Conservation (phyloP, 1,140 invertebrate species). For the Parasteatoda tepidariorum region DNA sequence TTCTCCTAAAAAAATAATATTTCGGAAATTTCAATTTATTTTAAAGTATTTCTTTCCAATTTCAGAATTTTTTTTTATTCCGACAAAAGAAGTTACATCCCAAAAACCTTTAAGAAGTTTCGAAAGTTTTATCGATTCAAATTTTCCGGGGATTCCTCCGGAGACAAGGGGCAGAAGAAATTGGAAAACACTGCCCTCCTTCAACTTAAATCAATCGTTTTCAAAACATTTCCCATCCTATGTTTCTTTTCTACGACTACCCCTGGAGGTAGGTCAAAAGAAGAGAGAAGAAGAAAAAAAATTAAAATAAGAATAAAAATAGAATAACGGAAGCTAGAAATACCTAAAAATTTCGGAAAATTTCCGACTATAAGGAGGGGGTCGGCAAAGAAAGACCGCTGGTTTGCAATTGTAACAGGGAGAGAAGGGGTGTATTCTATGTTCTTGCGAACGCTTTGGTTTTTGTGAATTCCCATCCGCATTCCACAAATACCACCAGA, state of each 20-base stretch:
- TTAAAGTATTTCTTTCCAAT: no score
- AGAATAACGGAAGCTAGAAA: no score
- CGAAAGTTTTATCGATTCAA: background rate
- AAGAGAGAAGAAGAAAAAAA: background rate
- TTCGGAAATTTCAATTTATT: no score
- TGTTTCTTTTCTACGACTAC: background rate
- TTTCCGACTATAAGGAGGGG: background rate
- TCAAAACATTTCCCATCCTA: slow-evolving; percentile 35
- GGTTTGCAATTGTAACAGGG: background rate
- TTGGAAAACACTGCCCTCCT: slow-evolving; percentile 37
- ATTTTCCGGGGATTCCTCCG: background rate
- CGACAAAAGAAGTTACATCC: background rate
- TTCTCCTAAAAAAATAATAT: no score
- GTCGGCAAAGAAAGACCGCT: background rate
- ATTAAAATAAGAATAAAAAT: no score
- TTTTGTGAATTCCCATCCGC: slow-evolving; percentile 44
- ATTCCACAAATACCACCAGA: slow-evolving; percentile 46
- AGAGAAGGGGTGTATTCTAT: slow-evolving; percentile 18
- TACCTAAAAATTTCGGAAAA: slow-evolving; percentile 31
- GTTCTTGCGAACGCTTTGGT: slow-evolving; percentile 19
- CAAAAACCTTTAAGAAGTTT: background rate
- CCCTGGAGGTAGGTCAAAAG: slow-evolving; percentile 4
- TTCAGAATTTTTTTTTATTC: no score
- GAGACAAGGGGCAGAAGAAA: slow-evolving; percentile 1
- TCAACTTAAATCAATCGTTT: slow-evolving; percentile 43